Evolutionary conservation across 2,888 invertebrate genomes (phyloP).

Genomic region (Melikaiella ostensackeni): DNA sequence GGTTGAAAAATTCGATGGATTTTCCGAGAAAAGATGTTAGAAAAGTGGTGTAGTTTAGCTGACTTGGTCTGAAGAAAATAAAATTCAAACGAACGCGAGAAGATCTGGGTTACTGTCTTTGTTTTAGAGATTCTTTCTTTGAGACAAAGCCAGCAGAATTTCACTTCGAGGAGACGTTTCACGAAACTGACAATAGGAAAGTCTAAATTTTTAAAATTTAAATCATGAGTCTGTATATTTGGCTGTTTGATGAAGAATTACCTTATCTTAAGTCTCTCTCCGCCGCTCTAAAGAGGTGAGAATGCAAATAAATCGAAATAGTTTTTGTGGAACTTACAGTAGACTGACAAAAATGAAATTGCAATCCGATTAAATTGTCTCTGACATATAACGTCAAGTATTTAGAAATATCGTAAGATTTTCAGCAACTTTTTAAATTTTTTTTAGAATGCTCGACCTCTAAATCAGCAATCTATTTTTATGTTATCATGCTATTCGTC

Average conservation of each 20-base stretch:
- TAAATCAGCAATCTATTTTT: slow-evolving; percentile 26
- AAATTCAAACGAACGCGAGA: slow-evolving; percentile 30
- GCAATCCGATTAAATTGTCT: no score
- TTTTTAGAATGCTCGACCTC: neutral
- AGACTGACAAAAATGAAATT: no score
- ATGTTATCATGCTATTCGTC: slow-evolving; percentile 12
- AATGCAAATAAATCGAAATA: neutral
- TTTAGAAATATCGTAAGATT: neutral
- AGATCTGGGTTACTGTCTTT: slow-evolving; percentile 33
- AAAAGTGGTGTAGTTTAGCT: neutral
- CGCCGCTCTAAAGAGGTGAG: neutral
- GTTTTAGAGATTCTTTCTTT: slow-evolving; percentile 30
- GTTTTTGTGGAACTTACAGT: neutral
- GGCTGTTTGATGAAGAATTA: neutral
- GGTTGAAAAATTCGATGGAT: neutral
- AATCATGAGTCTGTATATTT: neutral
- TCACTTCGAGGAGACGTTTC: neutral
- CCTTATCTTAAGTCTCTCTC: neutral
- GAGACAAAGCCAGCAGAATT: slow-evolving; percentile 5
- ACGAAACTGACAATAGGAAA: neutral
- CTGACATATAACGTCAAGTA: no score
- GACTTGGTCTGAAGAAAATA: slow-evolving; percentile 6
- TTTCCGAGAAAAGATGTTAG: slow-evolving; percentile 7
- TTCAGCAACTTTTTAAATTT: neutral
- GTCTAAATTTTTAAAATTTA: neutral